phyloP scores from a whole-genome alignment of 2,113 vertebrate species.

The Anguilla rostrata region DNA sequence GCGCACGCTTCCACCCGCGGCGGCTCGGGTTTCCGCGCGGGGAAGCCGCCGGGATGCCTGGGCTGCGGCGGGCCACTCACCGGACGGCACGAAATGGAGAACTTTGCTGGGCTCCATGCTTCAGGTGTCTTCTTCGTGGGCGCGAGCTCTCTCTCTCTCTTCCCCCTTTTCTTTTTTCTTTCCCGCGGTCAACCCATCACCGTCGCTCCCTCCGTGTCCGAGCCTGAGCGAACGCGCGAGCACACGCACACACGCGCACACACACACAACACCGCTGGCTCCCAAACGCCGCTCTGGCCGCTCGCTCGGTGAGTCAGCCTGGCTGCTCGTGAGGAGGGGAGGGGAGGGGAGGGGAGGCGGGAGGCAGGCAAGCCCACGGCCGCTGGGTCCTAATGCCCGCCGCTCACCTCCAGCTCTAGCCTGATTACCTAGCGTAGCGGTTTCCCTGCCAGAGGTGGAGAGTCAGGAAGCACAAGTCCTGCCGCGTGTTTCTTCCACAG shows the following conservation, averaged over 20 bases:
- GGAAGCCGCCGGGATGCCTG: constrained; percentile 25
- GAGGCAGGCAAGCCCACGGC: neutral
- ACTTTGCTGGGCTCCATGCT: constrained; percentile 62
- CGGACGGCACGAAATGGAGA: constrained; percentile 63
- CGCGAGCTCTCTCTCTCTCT: constrained; percentile 16
- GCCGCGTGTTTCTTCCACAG: too few species aligned
- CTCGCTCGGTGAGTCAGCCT: constrained; percentile 77
- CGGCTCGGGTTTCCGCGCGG: constrained; percentile 51
- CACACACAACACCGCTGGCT: constrained; percentile 55
- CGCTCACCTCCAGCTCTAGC: neutral
- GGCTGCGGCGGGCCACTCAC: constrained; percentile 52
- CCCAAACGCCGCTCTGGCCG: constrained; percentile 61
- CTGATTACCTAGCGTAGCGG: neutral
- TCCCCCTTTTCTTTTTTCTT: neutral
- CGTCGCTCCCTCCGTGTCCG: constrained; percentile 57
- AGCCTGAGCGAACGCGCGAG: constrained; percentile 69
- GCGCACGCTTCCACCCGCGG: constrained; percentile 41
- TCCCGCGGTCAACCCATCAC: constrained; percentile 64
- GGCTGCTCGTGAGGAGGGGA: constrained; percentile 38
- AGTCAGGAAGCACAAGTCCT: too few species aligned
- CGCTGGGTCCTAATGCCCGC: constrained; percentile 72
- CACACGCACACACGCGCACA: neutral
- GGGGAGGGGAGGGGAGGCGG: constrained; percentile 10
- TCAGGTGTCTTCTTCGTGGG: constrained; percentile 37
- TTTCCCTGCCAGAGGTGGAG: too few species aligned